Conservation (phyloP, 2,888 invertebrate genomes). For the Caenorhabditis sp. region DNA sequence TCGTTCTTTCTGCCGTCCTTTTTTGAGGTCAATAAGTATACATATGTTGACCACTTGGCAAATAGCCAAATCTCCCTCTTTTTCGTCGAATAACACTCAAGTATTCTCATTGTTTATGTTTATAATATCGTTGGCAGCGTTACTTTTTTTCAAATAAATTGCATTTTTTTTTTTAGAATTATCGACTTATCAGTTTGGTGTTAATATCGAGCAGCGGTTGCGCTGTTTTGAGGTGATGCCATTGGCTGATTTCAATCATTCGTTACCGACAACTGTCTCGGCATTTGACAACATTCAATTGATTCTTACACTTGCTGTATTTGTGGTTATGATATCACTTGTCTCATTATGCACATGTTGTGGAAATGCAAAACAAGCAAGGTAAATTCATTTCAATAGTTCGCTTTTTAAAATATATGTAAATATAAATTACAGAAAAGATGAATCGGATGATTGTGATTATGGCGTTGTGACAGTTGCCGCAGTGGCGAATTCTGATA, state of each 20-base stretch:
- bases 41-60: constrained; percentile 30
- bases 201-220: neutral
- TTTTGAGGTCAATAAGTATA: constrained; percentile 4
- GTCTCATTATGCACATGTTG: constrained; percentile 43
- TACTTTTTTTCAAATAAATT: neutral
- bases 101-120: neutral
- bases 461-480: constrained; percentile 36
- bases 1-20: neutral
- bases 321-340: constrained; percentile 38
- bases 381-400: constrained; percentile 8
- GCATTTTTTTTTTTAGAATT: neutral
- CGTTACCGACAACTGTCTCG: constrained; percentile 19
- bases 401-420: constrained; percentile 7
- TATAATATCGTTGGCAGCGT: neutral
- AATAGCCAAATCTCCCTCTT: constrained; percentile 31
- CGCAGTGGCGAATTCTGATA: neutral
- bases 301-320: constrained; percentile 32
- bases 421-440: constrained; percentile 23
- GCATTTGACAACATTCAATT: constrained; percentile 24
- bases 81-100: neutral
- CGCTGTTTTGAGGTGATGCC: constrained; percentile 19
- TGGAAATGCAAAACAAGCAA: constrained; percentile 22
- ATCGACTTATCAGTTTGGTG: neutral
- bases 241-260: constrained; percentile 28
- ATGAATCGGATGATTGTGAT: constrained; percentile 26